A percentile compares a stretch with the other conserved stretches of the same genome.
Conservation (phyloP, 2,797 vertebrate species). For the Aulostomus chinensis region DNA sequence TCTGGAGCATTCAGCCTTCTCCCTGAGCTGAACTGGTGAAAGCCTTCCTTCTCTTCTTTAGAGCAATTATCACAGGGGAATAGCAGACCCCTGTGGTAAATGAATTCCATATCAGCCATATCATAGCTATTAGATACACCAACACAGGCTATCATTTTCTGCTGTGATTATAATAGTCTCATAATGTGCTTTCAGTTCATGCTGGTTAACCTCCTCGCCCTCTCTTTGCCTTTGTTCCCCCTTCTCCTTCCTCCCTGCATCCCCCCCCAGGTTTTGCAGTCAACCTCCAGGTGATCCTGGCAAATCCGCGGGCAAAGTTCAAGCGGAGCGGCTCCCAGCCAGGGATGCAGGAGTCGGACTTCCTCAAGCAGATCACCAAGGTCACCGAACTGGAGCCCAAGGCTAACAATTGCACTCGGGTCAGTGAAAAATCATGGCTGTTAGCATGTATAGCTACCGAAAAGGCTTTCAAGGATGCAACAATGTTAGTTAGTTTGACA, state of each 20-base stretch:
- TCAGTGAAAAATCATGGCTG: slow-evolving; percentile 65
- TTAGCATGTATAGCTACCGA: too few relatives aligned
- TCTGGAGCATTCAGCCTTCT: slow-evolving; percentile 19
- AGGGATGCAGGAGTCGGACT: slow-evolving; percentile 99
- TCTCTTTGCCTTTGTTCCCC: background rate
- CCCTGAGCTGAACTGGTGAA: slow-evolving; percentile 17
- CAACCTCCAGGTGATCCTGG: slow-evolving; percentile 95
- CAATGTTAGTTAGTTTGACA: background rate
- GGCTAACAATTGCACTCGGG: slow-evolving; percentile 96
- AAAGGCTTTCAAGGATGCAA: too few relatives aligned
- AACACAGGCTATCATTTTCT: slow-evolving; percentile 48
- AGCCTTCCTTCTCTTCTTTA: slow-evolving; percentile 22
- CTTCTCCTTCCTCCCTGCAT: too few relatives aligned
- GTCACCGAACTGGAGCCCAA: slow-evolving; percentile 96
- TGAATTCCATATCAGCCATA: slow-evolving; percentile 45
- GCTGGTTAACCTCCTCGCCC: slow-evolving; percentile 15
- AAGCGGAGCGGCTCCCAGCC: slow-evolving; percentile 95
- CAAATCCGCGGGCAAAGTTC: slow-evolving; percentile 91
- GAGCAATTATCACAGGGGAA: slow-evolving; percentile 41
- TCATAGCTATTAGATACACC: slow-evolving; percentile 50
- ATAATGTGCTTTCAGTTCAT: slow-evolving; percentile 45
- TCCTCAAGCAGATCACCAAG: slow-evolving; percentile 96
- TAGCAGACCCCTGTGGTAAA: slow-evolving; percentile 36
- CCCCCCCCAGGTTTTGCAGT: slow-evolving; percentile 90
- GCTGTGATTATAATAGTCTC: slow-evolving; percentile 45